Base-by-base conservation (phyloP, 1,140 invertebrate genomes). In the Microplitis mediator region DNA sequence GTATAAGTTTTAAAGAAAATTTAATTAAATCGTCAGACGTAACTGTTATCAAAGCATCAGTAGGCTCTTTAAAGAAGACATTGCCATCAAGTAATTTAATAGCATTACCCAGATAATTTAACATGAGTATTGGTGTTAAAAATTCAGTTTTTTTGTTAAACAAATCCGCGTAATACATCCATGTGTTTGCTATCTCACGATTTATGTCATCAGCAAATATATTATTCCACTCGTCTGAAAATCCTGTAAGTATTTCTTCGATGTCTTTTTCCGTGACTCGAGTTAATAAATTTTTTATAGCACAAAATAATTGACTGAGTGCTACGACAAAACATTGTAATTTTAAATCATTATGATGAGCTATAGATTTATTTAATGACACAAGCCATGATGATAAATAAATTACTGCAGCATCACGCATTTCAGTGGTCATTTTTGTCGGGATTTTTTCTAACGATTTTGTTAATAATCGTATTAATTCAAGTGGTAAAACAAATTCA, bases 341-440 rank as follows among this genome's bases (percentile, higher is more conserved):
- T 81, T 88, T 89, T 66, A 86, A 81, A 74, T 88, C 82, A 13
- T 77, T 69, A 61, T 81, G 84, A 64, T 85, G 71, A 39, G 78
- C 54, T 51, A 84, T 82, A 0, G 86, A 89, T 70, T 88, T 88
- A 23, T 82, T 84, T 9, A 89, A 77, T 69, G 78, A 87, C 4
- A 81, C 74, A 54, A 90, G 87, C 92, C 92, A 93, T 3, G 89
- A 88, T 8, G 89, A 88, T 2, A 92, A 77, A n/a, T 88, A 89
- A 76, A 93, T 90, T 9, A 92, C 83, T 60, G 91, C 88, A 68
- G 90, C 89, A 82, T 93, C 92, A 92, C 92, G 93, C 51, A 90
- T 87, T 63, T 82, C 81, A 8, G 80, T 75, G 13, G 77, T 85
- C 23, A 91, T 75, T 72, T 84, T 80, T 23, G 80, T 76, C 0